Conservation (phyloP, 2,113 vertebrate species). For the Capra hircus region DNA sequence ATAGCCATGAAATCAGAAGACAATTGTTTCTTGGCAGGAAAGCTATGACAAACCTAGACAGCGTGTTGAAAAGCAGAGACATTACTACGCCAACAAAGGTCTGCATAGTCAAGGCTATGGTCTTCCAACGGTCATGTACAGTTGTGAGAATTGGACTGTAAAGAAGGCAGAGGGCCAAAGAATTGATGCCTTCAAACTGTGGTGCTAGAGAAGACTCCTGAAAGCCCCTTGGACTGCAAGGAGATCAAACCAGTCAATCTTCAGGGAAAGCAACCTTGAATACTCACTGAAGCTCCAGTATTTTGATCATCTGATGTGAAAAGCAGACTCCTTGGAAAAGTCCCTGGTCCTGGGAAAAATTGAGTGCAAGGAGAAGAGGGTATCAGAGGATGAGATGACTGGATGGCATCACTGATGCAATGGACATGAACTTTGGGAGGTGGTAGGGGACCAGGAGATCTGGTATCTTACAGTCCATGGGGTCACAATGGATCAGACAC, state of each 20-base stretch:
- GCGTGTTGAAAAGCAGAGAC: neutral
- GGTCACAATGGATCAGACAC: neutral
- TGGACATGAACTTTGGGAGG: neutral
- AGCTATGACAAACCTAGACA: neutral
- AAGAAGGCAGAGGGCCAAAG: neutral
- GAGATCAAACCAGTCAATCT: neutral
- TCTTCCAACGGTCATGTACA: neutral
- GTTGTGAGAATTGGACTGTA: neutral
- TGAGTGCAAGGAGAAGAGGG: neutral
- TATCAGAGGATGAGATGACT: neutral
- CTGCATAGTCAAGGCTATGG: neutral
- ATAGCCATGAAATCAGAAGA: neutral
- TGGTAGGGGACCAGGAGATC: neutral
- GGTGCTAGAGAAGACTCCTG: neutral
- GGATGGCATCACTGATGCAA: neutral
- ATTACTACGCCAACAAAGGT: neutral
- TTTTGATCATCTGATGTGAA: neutral
- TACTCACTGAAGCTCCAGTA: neutral
- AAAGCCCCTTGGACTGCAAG: neutral
- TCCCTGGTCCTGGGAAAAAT: neutral
- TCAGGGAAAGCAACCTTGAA: neutral
- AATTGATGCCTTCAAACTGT: neutral
- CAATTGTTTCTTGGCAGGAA: neutral
- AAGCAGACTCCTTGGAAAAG: neutral
- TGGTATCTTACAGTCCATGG: neutral